Conservation (phyloP, 2,888 invertebrate species). For the Sarcophaga carnaria region DNA sequence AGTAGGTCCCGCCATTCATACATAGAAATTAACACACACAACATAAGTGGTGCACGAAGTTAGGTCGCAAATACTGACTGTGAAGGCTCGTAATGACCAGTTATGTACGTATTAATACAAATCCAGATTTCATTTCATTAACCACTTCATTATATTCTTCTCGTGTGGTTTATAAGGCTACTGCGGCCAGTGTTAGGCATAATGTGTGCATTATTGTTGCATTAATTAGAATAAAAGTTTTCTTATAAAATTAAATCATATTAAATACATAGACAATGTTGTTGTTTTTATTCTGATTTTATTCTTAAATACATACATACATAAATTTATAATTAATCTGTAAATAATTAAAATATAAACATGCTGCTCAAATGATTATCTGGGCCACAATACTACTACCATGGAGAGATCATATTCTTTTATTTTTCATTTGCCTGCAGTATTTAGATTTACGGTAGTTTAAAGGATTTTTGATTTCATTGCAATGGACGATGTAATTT, state of each 20-base stretch:
- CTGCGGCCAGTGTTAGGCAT: constrained; percentile 30
- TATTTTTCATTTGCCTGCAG: background rate
- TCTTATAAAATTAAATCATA: constrained; percentile 17
- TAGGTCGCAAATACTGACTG: too few species aligned
- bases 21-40: too few species aligned
- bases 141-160: too few species aligned
- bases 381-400: background rate
- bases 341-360: constrained; percentile 44
- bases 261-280: constrained; percentile 1
- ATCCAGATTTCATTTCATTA: too few species aligned
- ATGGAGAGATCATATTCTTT: background rate
- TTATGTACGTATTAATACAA: too few species aligned
- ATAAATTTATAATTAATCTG: constrained; percentile 27
- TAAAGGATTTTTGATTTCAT: constrained; percentile 60
- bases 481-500: constrained; percentile 45
- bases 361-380: background rate
- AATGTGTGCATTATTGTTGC: constrained; percentile 1
- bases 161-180: background rate
- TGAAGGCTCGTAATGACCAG: too few species aligned
- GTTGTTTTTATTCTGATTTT: background rate
- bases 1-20: too few species aligned
- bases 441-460: constrained; percentile 33
- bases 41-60: too few species aligned
- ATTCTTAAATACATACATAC: background rate
- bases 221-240: constrained; percentile 6